phyloP scores from a whole-genome alignment of 2,113 vertebrate genomes.

The Urocynchramus pylzowi region DNA sequence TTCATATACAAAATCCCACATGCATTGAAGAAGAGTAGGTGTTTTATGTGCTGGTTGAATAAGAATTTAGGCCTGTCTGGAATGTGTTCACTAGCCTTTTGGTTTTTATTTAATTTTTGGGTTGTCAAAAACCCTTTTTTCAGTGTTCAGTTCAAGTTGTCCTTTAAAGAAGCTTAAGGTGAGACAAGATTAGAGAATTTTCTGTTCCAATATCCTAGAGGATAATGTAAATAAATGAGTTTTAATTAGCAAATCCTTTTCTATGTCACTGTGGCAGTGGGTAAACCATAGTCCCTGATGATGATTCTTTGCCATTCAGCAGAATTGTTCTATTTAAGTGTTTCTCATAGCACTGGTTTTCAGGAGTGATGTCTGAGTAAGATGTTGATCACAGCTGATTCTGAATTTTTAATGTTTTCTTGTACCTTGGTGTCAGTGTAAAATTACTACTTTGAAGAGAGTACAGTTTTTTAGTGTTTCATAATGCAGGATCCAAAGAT shows the following conservation, averaged over 20 bases:
- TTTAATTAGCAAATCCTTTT: background rate
- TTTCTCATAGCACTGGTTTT: background rate
- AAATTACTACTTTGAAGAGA: background rate
- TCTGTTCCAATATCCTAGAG: background rate
- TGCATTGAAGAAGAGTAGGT: background rate
- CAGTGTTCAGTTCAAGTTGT: background rate
- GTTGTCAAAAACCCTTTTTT: background rate
- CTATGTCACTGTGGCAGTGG: background rate
- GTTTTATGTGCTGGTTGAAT: background rate
- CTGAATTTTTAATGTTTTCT: background rate
- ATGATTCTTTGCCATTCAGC: background rate
- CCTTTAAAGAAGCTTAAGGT: background rate
- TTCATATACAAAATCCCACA: background rate
- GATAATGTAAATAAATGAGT: background rate
- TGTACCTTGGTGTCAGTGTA: background rate
- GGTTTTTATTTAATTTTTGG: background rate
- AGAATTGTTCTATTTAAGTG: background rate
- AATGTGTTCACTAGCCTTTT: background rate
- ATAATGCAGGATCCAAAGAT: background rate
- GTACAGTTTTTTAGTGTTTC: background rate
- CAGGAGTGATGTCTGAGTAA: background rate
- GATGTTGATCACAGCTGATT: background rate
- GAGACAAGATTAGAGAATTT: background rate
- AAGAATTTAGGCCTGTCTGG: background rate
- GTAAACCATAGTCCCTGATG: background rate